Evolutionary conservation across 2,888 invertebrate genomes (phyloP).

Genomic region (Odontothrips loti): DNA sequence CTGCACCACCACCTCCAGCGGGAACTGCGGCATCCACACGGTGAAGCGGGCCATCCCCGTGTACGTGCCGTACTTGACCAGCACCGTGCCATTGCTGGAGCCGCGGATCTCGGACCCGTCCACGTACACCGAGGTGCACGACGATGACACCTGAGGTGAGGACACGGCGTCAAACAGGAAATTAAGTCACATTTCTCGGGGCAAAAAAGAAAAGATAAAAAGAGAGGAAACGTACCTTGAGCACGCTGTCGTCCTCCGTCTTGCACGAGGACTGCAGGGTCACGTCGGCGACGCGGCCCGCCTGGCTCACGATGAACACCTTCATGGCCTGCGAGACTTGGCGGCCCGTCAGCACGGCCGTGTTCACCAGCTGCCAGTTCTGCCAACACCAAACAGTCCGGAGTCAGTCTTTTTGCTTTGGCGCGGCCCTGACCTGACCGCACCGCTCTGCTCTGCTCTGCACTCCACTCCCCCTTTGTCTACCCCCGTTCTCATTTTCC

Average conservation of each 20-base stretch:
- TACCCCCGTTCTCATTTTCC: too few species aligned
- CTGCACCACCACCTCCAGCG: slow-evolving; percentile 81
- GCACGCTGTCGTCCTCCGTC: slow-evolving; percentile 90
- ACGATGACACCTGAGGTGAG: slow-evolving; percentile 76
- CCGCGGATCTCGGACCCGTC: slow-evolving; percentile 94
- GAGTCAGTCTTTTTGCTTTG: too few species aligned
- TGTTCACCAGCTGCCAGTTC: slow-evolving; percentile 95
- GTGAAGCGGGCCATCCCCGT: slow-evolving; percentile 83
- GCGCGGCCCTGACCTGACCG: too few species aligned
- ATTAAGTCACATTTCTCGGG: too few species aligned
- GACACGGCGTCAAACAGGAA: slow-evolving; percentile 25
- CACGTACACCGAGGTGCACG: slow-evolving; percentile 93
- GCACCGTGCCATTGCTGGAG: slow-evolving; percentile 88
- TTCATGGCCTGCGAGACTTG: slow-evolving; percentile 94
- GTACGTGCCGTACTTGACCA: slow-evolving; percentile 88
- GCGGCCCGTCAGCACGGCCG: slow-evolving; percentile 88
- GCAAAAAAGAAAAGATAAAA: too few species aligned
- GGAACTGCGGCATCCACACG: slow-evolving; percentile 96
- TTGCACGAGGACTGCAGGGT: slow-evolving; percentile 91
- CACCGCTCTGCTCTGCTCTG: too few species aligned
- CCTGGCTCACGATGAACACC: slow-evolving; percentile 90
- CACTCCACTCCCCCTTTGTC: too few species aligned
- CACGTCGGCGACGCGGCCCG: slow-evolving; percentile 91
- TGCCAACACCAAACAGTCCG: slow-evolving; percentile 49
- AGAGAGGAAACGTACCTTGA: slow-evolving; percentile 65